These are phyloP conservation scores for Mobula hypostoma DNA, from an alignment of 2,113 vertebrate genomes.

Conservation along the genomic window DNA sequence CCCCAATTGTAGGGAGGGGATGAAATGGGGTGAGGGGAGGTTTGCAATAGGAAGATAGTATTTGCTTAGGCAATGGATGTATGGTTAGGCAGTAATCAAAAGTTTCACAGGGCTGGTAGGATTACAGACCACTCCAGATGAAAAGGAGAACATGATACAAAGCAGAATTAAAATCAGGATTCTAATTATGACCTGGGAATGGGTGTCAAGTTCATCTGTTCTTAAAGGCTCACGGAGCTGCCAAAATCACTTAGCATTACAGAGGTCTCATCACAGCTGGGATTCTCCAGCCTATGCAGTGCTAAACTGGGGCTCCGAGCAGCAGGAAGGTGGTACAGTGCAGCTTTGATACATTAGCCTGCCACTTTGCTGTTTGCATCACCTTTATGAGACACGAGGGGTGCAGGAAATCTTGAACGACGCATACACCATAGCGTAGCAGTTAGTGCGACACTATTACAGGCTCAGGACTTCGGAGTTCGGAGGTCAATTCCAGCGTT, in stretches of 20 bases:
- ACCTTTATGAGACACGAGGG: neutral
- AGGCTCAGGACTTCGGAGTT: no score
- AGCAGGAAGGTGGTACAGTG: neutral
- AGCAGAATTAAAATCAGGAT: neutral
- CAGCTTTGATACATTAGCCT: no score
- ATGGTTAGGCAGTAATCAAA: neutral
- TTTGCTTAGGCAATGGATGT: no score
- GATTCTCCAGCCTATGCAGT: neutral
- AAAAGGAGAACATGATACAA: neutral
- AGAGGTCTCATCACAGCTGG: neutral
- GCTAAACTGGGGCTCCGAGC: neutral
- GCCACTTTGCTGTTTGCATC: neutral
- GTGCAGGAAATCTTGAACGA: no score
- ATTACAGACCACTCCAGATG: neutral
- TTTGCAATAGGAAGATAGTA: neutral
- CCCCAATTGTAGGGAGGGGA: no score
- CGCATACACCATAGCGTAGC: no score
- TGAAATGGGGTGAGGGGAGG: neutral
- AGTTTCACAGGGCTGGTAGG: neutral
- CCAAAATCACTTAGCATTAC: neutral
- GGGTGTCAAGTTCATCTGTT: neutral
- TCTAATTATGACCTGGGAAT: neutral
- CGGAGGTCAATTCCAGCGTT: no score
- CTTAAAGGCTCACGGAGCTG: neutral
- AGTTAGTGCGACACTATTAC: no score